Conservation (phyloP, 2,888 invertebrate genomes). For the Aleiodes leptofemur region DNA sequence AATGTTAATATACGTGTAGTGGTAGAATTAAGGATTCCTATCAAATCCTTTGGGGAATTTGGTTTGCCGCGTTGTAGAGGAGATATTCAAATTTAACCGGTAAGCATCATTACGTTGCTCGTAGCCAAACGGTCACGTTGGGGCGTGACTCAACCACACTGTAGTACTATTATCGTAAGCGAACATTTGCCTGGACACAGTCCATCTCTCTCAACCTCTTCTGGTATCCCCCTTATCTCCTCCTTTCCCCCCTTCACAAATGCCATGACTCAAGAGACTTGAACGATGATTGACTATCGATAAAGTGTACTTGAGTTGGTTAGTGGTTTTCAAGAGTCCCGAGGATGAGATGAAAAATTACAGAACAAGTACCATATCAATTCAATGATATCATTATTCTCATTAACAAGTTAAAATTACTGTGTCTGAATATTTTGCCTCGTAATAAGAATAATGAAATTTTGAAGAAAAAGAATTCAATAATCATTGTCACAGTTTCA, state of each 20-base stretch:
- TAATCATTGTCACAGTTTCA: too few species aligned
- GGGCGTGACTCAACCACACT: slow-evolving; percentile 29
- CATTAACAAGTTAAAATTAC: neutral
- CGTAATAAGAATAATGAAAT: too few species aligned
- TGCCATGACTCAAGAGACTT: slow-evolving; percentile 27
- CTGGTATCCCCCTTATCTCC: neutral
- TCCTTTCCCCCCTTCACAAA: neutral
- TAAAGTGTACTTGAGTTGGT: slow-evolving; percentile 27
- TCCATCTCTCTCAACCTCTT: neutral
- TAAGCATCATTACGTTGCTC: slow-evolving; percentile 35
- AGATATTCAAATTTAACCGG: slow-evolving; percentile 34
- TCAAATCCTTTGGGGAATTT: slow-evolving; percentile 27
- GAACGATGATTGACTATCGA: slow-evolving; percentile 33
- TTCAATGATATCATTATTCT: slow-evolving; percentile 5
- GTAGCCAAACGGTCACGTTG: slow-evolving; percentile 32
- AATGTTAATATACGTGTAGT: slow-evolving; percentile 8
- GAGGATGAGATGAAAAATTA: slow-evolving; percentile 7
- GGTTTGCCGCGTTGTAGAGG: slow-evolving; percentile 26
- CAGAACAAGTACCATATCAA: slow-evolving; percentile 5
- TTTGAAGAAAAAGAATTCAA: too few species aligned
- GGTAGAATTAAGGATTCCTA: slow-evolving; percentile 19
- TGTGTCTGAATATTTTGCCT: too few species aligned
- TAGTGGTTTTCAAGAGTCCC: slow-evolving; percentile 12
- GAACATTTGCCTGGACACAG: slow-evolving; percentile 29
- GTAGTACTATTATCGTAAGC: slow-evolving; percentile 26